Conservation (phyloP, 2,797 vertebrate species). For the Melanotaenia boesemani region DNA sequence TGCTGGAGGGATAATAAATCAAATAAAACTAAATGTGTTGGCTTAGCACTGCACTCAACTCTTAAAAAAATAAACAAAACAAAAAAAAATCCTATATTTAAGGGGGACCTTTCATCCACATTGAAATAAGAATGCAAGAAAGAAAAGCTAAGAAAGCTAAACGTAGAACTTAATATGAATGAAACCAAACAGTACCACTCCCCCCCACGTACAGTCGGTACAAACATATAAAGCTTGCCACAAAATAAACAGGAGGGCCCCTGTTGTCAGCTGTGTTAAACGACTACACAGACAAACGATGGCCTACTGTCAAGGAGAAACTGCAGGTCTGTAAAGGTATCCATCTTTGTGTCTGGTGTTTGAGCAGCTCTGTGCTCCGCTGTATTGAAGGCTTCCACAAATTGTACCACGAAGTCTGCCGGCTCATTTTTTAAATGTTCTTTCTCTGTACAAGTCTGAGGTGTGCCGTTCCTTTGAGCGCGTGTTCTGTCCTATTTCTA, state of each 20-base stretch:
- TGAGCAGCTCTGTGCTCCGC: constrained; percentile 64
- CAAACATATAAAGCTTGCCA: constrained; percentile 1
- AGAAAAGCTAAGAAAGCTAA: not conserved
- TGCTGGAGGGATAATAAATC: not conserved
- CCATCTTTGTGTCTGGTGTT: constrained; percentile 75
- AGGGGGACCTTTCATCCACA: not conserved
- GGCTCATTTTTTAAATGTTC: constrained; percentile 63
- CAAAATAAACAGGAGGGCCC: constrained; percentile 35
- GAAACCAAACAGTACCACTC: not conserved
- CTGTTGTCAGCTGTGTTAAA: constrained; percentile 16
- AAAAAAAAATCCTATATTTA: not conserved
- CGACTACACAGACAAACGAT: constrained; percentile 14
- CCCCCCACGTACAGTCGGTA: not conserved
- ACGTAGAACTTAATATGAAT: not conserved
- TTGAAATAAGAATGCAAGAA: not conserved
- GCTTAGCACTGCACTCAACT: not conserved
- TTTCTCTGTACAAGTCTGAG: constrained; percentile 9
- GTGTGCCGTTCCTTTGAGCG: not conserved
- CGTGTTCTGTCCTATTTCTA: not conserved
- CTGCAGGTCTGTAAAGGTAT: constrained; percentile 79
- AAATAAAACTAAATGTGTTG: not conserved
- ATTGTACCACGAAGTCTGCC: constrained; percentile 54
- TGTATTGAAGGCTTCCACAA: constrained; percentile 66
- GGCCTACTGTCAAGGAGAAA: constrained; percentile 79
- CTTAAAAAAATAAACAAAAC: not conserved